Evolutionary conservation across 1,140 invertebrate genomes (phyloP).

Genomic region (Tachypleus tridentatus): DNA sequence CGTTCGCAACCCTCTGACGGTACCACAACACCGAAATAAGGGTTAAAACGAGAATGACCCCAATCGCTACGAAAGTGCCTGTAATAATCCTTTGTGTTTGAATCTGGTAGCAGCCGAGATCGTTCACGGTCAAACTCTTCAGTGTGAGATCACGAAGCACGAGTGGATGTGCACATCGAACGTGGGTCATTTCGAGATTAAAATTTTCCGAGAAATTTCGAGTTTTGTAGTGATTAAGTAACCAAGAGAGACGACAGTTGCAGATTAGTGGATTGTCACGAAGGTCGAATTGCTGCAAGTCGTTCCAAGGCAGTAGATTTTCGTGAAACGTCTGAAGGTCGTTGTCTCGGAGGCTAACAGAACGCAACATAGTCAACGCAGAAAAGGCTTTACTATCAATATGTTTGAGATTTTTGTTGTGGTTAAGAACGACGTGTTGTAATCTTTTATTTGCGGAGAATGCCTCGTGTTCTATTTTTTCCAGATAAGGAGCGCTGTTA

Average conservation of each 20-base stretch:
- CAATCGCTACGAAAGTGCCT: neutral
- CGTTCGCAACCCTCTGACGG: too few species aligned
- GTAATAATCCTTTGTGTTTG: neutral
- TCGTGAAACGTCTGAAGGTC: slow-evolving; percentile 14
- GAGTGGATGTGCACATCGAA: neutral
- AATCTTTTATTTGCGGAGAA: slow-evolving; percentile 40
- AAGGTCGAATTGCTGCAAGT: slow-evolving; percentile 36
- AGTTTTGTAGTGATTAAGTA: slow-evolving; percentile 32
- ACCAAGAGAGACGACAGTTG: slow-evolving; percentile 74
- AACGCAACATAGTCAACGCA: slow-evolving; percentile 55
- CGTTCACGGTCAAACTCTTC: neutral
- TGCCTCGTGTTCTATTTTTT: slow-evolving; percentile 28
- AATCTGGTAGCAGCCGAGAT: slow-evolving; percentile 1
- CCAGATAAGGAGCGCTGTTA: slow-evolving; percentile 29
- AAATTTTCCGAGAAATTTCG: neutral
- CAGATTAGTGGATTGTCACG: slow-evolving; percentile 71
- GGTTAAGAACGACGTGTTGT: slow-evolving; percentile 50
- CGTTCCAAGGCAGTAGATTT: slow-evolving; percentile 16
- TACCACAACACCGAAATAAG: too few species aligned
- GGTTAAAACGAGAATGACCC: neutral
- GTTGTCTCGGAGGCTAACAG: slow-evolving; percentile 36
- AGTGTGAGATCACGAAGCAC: neutral
- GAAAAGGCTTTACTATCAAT: slow-evolving; percentile 56
- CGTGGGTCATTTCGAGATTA: neutral
- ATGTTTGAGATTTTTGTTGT: slow-evolving; percentile 21